Evolutionary conservation across 2,113 vertebrate species (phyloP), one percentile per base, ranked within the genome.

Genomic region (Alosa alosa): DNA sequence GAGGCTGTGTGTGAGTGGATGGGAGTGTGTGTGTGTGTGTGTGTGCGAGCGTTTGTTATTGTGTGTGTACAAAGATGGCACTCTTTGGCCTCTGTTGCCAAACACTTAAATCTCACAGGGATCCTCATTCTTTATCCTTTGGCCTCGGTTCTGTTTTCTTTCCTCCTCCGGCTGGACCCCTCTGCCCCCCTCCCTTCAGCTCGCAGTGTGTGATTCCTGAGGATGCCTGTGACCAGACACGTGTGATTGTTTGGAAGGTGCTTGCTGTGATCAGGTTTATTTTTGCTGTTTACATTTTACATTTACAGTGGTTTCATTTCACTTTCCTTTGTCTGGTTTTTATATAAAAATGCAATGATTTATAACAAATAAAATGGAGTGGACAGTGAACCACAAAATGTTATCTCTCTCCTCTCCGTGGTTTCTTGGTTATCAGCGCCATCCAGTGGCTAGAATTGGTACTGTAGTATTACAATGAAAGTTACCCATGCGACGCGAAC

Each of bases 331-430:
- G 81, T 89, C 91, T 88, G 87, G 84, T 90, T 91, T 93, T 92
- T 95, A 94, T 94, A 94, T 94, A 91, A 94, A 78, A 93, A 94
- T 94, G 93, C 94, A 92, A 92, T 94, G 92, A 91, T 96, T 96
- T 95, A 93, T 95, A 95, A 94, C 91, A 86, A 95, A 96, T 95
- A 95, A 95, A 94, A 93, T 92, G 89, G 94, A 94, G 93, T 95
- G 92, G 88, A 89, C 87, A 90, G 89, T 89, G 91, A 83, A 88
- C 82, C 85, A 82, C 83, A 39, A 78, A 78, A 78, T 78, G 72
- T 78, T 78, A 72, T 72, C 22, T 0, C 31, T 39, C 15, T 36
- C 72, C 15, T 13, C 25, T 78, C 72, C 20, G 8, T 39, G 11
- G 10, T 78, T 78, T 78, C 31, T 78, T 78, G 72, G 72, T 78